Percentiles rank a stretch among this genome's conserved stretches.
These are phyloP conservation scores for Helicoverpa zea DNA, from an alignment of 1,140 invertebrate genomes.

Conservation along the genomic window DNA sequence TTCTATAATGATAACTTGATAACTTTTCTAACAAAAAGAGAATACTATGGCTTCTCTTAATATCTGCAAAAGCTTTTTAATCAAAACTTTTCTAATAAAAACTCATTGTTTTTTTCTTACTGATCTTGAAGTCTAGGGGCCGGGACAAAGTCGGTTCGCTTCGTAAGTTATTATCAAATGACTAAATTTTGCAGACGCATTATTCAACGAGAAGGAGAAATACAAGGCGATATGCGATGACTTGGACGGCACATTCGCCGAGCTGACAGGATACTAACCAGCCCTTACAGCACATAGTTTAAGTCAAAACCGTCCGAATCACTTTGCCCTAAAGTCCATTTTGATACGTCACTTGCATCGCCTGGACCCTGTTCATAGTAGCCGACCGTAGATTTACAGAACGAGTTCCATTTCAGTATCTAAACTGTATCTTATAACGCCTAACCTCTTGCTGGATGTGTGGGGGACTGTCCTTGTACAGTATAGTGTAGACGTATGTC, in stretches of 20 bases:
- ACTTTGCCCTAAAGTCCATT: conserved; percentile 59
- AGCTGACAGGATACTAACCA: conserved; percentile 94
- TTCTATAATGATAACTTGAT: conserved; percentile 48
- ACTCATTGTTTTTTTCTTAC: conserved; percentile 52
- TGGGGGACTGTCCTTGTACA: conserved; percentile 64
- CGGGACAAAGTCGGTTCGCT: conserved; percentile 36
- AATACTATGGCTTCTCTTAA: conserved; percentile 69
- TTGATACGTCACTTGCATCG: conserved; percentile 49
- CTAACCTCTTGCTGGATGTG: conserved; percentile 65
- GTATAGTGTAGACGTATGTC: conserved; percentile 34
- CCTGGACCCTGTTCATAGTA: conserved; percentile 39
- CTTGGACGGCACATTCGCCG: conserved; percentile 98
- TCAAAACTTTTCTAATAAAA: conserved; percentile 62
- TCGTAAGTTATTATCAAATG: conserved; percentile 71
- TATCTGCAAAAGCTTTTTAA: conserved; percentile 66
- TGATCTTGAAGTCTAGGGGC: conserved; percentile 31
- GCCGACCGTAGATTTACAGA: conserved; percentile 42
- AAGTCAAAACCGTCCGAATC: conserved; percentile 76
- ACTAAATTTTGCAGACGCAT: conserved; percentile 83
- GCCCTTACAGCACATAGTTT: conserved; percentile 75
- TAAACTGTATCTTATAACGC: conserved; percentile 55
- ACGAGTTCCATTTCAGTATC: conserved; percentile 33
- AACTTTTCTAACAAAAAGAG: conserved; percentile 63
- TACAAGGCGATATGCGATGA: conserved; percentile 98
- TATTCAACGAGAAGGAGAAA: conserved; percentile 97